phyloP scores from a whole-genome alignment of 2,113 vertebrate species.

The Sylvicapra grimmia region DNA sequence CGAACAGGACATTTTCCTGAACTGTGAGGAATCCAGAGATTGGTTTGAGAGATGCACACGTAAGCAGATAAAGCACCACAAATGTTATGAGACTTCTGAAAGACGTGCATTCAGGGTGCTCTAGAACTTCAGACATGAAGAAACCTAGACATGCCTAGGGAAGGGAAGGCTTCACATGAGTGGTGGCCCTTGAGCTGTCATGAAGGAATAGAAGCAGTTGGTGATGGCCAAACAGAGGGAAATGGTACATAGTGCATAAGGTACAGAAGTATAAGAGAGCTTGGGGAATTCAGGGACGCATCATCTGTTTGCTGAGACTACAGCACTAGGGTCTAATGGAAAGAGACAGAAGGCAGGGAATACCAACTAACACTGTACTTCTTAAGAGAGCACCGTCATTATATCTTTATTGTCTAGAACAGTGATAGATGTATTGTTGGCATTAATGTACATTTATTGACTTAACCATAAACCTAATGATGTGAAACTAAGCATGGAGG shows the following conservation, averaged over 20 bases:
- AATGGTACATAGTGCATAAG: rapidly evolving
- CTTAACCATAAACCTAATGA: neutral
- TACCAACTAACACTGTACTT: neutral
- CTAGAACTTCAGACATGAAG: neutral
- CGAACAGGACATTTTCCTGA: neutral
- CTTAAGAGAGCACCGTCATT: neutral
- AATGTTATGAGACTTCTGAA: neutral
- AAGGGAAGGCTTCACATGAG: neutral
- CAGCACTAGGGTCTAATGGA: neutral
- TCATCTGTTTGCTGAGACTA: neutral
- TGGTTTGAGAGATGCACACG: neutral
- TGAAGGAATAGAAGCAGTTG: neutral
- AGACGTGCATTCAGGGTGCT: neutral
- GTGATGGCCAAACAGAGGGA: neutral
- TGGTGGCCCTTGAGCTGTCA: neutral
- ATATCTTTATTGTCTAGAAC: neutral
- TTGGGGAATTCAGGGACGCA: neutral
- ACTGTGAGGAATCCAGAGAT: neutral
- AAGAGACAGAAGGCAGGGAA: neutral
- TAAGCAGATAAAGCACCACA: neutral
- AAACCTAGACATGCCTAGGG: neutral
- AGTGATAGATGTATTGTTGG: neutral
- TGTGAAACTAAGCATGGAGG: neutral
- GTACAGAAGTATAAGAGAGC: neutral
- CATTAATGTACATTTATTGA: neutral